Percentiles rank a stretch among this genome's conserved stretches.
phyloP scores from a whole-genome alignment of 2,888 invertebrate species.

The Nasonia oneida region DNA sequence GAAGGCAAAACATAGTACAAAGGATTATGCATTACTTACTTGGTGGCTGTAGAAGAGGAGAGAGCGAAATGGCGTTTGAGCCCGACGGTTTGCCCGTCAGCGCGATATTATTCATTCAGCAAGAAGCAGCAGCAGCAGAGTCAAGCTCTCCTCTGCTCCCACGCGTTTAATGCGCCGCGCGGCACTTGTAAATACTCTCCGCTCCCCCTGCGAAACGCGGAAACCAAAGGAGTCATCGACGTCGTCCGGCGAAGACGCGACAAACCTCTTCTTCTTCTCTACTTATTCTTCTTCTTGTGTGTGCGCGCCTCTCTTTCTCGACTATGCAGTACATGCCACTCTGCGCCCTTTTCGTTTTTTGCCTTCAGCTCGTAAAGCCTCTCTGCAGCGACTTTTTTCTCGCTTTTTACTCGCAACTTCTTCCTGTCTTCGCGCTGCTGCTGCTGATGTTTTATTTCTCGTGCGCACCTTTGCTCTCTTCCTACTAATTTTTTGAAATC shows the following conservation, averaged over 20 bases:
- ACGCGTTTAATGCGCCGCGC: conserved; percentile 1
- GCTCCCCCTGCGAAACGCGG: conserved; percentile 10
- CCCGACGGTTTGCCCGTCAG: conserved; percentile 21
- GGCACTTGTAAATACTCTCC: conserved; percentile 2
- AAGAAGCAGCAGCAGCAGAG: not conserved
- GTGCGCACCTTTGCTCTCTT: not conserved
- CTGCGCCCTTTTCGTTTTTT: not conserved
- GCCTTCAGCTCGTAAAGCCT: conserved; percentile 2
- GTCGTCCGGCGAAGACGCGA: conserved; percentile 16
- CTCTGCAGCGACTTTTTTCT: not conserved
- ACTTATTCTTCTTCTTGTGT: not conserved
- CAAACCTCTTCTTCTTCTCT: not conserved
- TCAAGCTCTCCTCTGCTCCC: not conserved
- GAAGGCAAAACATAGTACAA: not conserved
- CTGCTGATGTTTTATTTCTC: not conserved
- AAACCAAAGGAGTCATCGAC: conserved; percentile 42
- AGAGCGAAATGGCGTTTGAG: conserved; percentile 14
- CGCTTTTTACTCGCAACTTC: conserved; percentile 9
- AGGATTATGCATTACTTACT: conserved; percentile 27
- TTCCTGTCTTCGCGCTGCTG: not conserved
- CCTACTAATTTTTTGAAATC: not conserved
- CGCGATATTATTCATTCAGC: conserved; percentile 44
- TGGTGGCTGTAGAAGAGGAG: not conserved
- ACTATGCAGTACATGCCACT: not conserved
- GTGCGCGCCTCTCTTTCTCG: not conserved